Conservation (phyloP, 2,797 vertebrate species). For the Spinus olivaceus region DNA sequence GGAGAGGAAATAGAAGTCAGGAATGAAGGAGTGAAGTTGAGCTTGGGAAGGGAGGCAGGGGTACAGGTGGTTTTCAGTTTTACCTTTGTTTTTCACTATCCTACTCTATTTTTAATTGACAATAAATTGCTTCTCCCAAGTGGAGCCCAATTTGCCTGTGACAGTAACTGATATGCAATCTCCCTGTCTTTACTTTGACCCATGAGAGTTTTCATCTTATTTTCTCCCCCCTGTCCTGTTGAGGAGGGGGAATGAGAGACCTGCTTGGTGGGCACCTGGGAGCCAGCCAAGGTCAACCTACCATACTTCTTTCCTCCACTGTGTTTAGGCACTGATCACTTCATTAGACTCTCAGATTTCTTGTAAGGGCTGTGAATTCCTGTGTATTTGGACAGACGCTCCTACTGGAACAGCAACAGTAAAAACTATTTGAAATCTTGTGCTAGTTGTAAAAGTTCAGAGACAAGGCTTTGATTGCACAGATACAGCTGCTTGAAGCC, state of each 20-base stretch:
- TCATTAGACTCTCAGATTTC: background rate
- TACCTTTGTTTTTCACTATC: background rate
- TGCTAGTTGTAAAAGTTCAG: background rate
- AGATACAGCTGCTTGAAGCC: constrained; percentile 4
- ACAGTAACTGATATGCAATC: background rate
- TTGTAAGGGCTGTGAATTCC: background rate
- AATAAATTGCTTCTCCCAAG: background rate
- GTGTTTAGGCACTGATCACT: background rate
- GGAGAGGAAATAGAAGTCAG: accelerated
- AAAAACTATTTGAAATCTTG: background rate
- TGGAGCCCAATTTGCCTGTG: background rate
- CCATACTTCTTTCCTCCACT: background rate
- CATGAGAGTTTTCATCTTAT: background rate
- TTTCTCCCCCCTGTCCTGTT: background rate
- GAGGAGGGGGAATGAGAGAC: background rate
- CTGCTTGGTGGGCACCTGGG: background rate
- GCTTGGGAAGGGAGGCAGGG: background rate
- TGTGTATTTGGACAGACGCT: background rate
- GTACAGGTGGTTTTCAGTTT: background rate
- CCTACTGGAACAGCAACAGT: background rate
- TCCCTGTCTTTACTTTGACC: background rate
- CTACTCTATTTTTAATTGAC: background rate
- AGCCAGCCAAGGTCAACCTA: background rate
- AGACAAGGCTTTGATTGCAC: background rate
- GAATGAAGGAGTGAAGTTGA: background rate